Conservation (phyloP, 2,888 invertebrate species). For the Rotaria socialis region DNA sequence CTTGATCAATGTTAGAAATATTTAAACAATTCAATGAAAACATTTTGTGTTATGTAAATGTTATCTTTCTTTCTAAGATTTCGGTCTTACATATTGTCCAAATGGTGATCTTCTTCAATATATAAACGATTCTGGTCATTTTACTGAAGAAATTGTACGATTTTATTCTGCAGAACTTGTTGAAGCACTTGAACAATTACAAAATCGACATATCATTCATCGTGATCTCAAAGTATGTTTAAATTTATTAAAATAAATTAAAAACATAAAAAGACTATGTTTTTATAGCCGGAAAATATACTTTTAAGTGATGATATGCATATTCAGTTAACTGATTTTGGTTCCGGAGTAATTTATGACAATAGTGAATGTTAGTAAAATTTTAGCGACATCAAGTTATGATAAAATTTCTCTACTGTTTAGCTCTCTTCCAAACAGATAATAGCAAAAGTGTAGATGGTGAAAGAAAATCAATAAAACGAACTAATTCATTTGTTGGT, state of each 20-base stretch:
- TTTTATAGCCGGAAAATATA: conserved; percentile 96
- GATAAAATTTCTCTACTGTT: not conserved
- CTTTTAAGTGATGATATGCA: conserved; percentile 91
- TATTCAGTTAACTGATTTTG: conserved; percentile 91
- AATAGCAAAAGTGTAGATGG: not conserved
- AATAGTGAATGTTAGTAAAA: not conserved
- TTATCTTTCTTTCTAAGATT: conserved; percentile 64
- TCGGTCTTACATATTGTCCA: conserved; percentile 87
- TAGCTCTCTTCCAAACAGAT: not conserved
- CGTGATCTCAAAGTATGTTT: conserved; percentile 61
- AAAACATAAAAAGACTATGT: conserved; percentile 51
- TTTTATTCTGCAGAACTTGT: conserved; percentile 92
- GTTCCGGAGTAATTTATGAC: conserved; percentile 76
- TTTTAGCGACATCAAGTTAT: not conserved
- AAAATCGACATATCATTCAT: conserved; percentile 81
- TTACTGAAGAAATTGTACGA: conserved; percentile 79
- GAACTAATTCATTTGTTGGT: conserved; percentile 74
- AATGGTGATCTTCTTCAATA: conserved; percentile 87
- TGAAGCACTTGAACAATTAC: conserved; percentile 82
- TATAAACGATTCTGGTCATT: conserved; percentile 78
- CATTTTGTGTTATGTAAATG: too few relatives aligned
- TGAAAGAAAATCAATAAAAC: conserved; percentile 41
- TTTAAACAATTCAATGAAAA: too few relatives aligned
- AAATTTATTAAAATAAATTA: not conserved
- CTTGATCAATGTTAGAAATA: too few relatives aligned